Conservation (phyloP, 1,140 invertebrate species). For the Macrosteles quadrilineatus region DNA sequence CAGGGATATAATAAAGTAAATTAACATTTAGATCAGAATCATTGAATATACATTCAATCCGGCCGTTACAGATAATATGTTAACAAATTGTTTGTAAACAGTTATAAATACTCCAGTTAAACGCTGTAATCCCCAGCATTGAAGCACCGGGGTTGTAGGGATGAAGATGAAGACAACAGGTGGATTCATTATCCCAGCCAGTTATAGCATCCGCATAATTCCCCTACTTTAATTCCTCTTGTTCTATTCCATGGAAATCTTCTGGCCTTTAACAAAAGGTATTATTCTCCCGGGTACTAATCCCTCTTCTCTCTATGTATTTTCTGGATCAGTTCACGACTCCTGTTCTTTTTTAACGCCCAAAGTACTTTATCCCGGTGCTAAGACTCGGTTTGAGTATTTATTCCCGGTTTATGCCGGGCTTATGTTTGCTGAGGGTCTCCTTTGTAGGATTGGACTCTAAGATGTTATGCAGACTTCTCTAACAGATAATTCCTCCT, state of each 20-base stretch:
- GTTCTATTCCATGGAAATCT: conserved; percentile 38
- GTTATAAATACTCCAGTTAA: too few relatives aligned
- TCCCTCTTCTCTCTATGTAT: conserved; percentile 41
- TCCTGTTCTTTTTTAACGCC: conserved; percentile 32
- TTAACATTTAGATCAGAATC: too few relatives aligned
- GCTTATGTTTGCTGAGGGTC: conserved; percentile 9
- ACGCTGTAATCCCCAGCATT: too few relatives aligned
- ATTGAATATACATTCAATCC: too few relatives aligned
- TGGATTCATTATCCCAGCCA: conserved; percentile 28
- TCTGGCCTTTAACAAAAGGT: conserved; percentile 41
- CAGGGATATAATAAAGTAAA: too few relatives aligned
- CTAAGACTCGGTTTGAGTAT: conserved; percentile 31
- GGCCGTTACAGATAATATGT: too few relatives aligned
- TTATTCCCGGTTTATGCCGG: conserved; percentile 26
- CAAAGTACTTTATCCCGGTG: conserved; percentile 37
- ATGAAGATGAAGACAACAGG: conserved; percentile 7
- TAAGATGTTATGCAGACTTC: conserved; percentile 2
- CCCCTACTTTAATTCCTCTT: conserved; percentile 37
- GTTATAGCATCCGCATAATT: background rate
- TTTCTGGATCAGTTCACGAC: conserved; percentile 39
- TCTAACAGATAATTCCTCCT: background rate
- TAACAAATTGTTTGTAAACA: too few relatives aligned
- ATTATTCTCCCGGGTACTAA: conserved; percentile 38
- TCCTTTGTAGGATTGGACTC: conserved; percentile 17
- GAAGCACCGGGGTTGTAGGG: too few relatives aligned